Base-by-base conservation (phyloP, 2,797 vertebrate species). In the Paramormyrops hopkinsi region DNA sequence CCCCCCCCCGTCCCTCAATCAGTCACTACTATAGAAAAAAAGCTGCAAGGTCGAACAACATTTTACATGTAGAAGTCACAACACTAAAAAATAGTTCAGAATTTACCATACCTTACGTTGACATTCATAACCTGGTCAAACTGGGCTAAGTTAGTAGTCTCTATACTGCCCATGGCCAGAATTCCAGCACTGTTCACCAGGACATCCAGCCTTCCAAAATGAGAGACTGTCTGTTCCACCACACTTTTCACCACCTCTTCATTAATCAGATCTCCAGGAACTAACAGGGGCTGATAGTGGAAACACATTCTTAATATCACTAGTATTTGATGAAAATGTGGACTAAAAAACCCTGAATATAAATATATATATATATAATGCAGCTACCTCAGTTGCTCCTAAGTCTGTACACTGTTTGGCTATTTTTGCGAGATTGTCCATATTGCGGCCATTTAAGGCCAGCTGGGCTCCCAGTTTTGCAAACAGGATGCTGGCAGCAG, bases 101-200 rank as follows among this genome's bases (percentile, higher is more conserved):
- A 53, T 79, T 79, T 1, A 44, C 50, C 93, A 69, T 90, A 97
- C 97, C 96, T 96, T 90, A 96, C 96, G n/a, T 97, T 97, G 87
- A 96, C 86, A 76, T 96, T 94, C 96, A 97, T 97, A 91, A 96
- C 91, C 37, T 91, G 94, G 93, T 97, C 97, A 46, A 95, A 97
- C 92, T 97, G 96, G 46, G 93, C 92, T 86, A 97, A 90, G 90
- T 95, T 93, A 0, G 95, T 91, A 0, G 94, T 96, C 94, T 97
- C 96, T 50, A 97, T 96, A 89, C 92, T 93, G 88, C 96, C 97
- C 95, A 96, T 95, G 25, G 93, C 93, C 69, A 97, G 92, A 91
- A 97, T 96, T 0, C 96, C 96, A 5, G 96, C 97, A 12, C 94
- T 97, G 93, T 97, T 97, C 4, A 97, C 90, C 85, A 97, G 93